Conservation (phyloP, 64 coral and sea anemone species). For the Anthopleura sola region DNA sequence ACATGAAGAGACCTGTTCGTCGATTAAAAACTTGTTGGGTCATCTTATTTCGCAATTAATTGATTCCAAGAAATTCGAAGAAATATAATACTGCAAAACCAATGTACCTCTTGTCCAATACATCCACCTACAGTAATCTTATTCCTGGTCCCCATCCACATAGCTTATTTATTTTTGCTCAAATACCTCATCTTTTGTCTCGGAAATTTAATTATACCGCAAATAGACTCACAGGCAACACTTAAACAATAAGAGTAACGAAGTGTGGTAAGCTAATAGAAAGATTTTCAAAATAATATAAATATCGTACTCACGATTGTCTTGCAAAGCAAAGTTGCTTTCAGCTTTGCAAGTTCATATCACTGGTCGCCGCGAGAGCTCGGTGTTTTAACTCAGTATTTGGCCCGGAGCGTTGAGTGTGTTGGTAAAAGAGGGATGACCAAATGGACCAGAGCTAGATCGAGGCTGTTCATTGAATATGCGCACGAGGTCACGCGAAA, state of each 20-base stretch:
- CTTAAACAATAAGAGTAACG: background rate
- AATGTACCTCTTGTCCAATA: background rate
- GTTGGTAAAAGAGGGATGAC: background rate
- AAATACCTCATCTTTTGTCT: background rate
- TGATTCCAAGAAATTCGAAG: background rate
- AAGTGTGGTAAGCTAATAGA: background rate
- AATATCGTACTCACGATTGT: background rate
- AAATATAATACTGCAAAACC: background rate
- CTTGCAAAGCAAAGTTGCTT: background rate
- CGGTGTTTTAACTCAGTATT: background rate
- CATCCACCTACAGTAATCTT: background rate
- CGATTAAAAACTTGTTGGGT: background rate
- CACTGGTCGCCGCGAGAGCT: background rate
- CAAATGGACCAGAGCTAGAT: background rate
- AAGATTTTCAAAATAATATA: background rate
- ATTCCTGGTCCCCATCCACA: no score
- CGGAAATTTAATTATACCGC: background rate
- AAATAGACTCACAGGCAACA: background rate
- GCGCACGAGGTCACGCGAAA: background rate
- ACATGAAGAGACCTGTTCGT: background rate
- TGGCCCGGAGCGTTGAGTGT: background rate
- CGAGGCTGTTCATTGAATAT: background rate
- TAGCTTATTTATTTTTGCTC: background rate
- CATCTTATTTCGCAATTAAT: background rate
- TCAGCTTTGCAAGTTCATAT: background rate